A percentile compares a stretch with the other conserved stretches of the same genome.
These are phyloP conservation scores for Dasyprocta punctata DNA, from an alignment of 2,113 vertebrate species.

Conservation along the genomic window DNA sequence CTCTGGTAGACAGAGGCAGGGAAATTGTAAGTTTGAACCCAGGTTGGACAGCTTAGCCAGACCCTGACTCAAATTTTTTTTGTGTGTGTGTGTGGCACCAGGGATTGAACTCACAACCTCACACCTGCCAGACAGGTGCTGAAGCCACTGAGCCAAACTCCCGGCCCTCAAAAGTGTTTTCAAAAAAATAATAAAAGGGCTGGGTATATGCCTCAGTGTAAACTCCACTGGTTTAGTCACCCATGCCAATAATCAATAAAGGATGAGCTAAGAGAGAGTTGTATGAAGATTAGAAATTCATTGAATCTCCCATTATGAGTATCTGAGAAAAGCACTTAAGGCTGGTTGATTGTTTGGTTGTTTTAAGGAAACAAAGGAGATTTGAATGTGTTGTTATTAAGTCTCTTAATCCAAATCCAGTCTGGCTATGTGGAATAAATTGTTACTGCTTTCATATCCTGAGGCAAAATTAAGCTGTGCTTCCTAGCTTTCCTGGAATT, in stretches of 20 bases:
- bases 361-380: slow-evolving; percentile 13
- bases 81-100: too few relatives aligned
- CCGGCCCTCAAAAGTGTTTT: background rate
- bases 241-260: background rate
- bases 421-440: background rate
- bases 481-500: background rate
- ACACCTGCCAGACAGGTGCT: too few relatives aligned
- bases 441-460: background rate
- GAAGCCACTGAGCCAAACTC: too few relatives aligned
- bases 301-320: background rate
- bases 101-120: too few relatives aligned
- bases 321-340: background rate
- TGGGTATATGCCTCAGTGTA: background rate
- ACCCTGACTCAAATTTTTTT: background rate
- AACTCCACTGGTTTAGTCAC: background rate
- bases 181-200: background rate
- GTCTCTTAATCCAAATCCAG: slow-evolving; percentile 27
- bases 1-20: background rate
- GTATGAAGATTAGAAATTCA: background rate
- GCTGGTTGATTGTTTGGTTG: background rate
- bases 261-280: background rate
- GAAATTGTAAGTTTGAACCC: background rate
- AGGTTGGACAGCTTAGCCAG: background rate
- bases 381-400: too few relatives aligned
- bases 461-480: slow-evolving; percentile 4